These are phyloP conservation scores for Bungarus multicinctus DNA, from an alignment of 2,113 vertebrate genomes.

Conservation along the genomic window DNA sequence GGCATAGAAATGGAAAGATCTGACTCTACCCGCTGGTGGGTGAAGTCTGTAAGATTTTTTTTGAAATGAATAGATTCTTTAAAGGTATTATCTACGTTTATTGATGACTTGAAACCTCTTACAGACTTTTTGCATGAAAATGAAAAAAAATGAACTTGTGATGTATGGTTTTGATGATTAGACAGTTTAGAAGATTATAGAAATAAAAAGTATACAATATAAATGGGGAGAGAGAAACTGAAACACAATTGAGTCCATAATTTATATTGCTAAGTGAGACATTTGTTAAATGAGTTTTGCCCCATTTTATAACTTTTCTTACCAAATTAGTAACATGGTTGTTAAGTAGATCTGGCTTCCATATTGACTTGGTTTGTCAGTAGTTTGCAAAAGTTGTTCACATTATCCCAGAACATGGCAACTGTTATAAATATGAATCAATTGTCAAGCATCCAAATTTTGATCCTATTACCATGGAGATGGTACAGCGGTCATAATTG, in stretches of 20 bases:
- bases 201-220: neutral
- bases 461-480: neutral
- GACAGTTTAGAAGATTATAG: neutral
- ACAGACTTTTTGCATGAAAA: neutral
- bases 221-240: neutral
- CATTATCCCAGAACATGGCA: neutral
- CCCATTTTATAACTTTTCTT: neutral
- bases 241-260: neutral
- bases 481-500: neutral
- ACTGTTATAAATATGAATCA: neutral
- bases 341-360: neutral
- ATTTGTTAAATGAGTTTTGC: neutral
- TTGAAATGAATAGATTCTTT: neutral
- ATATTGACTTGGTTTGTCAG: neutral
- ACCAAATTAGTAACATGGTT: neutral
- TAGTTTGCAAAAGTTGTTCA: neutral
- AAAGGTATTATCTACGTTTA: neutral
- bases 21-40: neutral
- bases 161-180: neutral
- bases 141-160: neutral
- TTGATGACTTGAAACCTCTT: neutral
- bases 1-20: neutral
- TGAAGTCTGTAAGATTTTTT: neutral
- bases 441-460: neutral
- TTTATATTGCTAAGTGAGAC: neutral